Base-by-base conservation (phyloP, 2,113 vertebrate species). In the Nymphicus hollandicus region DNA sequence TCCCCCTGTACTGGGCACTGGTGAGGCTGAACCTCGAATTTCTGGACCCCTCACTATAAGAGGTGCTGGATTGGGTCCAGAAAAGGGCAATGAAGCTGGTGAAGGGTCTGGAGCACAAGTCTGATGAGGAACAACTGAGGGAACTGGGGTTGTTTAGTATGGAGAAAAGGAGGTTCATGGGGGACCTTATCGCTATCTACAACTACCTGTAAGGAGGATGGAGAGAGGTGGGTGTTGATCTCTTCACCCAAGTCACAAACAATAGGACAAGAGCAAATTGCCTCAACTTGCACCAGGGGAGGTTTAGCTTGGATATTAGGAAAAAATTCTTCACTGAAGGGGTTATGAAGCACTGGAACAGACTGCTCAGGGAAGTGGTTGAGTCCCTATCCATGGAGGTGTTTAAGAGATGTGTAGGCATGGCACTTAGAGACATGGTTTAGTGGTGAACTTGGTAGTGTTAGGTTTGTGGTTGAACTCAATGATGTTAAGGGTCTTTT, bases 1-100 rank as follows among this genome's bases (percentile, higher is more conserved):
- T 46, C 0, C 5, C 6, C 2, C 11, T 13, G 11, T 28, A 6
- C 31, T 17, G 0, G 0, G 23, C 19, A 9, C 19, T 58, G 47
- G 5, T 50, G 60, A 65, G 13, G 22, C 39, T 0, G 1, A 43
- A 35, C 6, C 41, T 86, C 0, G 1, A 89, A 29, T 50, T 33
- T 66, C 37, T n/a, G 33, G 39, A 29, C 23, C 10, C 17, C 10
- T 28, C n/a, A 10, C 39, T 28, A 37, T 4, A 39, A 6, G 27
- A 46, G 58, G 8, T 3, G 33, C 33, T 91, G 77, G 13, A 89
- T 12, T 0, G 0, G 4, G 25, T 61, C 33, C 61, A 79, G 4
- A 70, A 46, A 46, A 37, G 23, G 10, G 31, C 33, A 82, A 17
- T 0, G 0, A 12, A 86, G 16, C 6, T 46, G 8, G 10, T 29